These are phyloP conservation scores for Sinodicranocentrus sp. DNA, from an alignment of 2,888 invertebrate species.

Conservation along the genomic window DNA sequence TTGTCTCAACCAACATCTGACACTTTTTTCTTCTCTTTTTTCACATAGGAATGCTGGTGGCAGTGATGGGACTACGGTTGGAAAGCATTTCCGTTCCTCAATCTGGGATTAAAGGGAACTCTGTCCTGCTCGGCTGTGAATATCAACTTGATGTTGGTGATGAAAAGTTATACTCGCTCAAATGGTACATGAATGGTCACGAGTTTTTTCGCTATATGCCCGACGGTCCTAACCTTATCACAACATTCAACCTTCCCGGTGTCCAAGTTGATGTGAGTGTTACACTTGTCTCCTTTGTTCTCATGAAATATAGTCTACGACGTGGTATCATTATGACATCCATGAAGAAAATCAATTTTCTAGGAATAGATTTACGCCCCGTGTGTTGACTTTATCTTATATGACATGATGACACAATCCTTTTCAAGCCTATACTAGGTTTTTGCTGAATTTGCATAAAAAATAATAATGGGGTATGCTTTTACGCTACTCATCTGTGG, in stretches of 20 bases:
- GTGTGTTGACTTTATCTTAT: too few relatives aligned
- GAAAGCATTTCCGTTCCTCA: constrained; percentile 66
- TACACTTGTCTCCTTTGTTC: not conserved
- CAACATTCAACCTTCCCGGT: constrained; percentile 38
- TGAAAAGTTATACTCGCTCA: constrained; percentile 56
- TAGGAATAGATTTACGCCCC: too few relatives aligned
- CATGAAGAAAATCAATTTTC: constrained; percentile 11
- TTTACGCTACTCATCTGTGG: too few relatives aligned
- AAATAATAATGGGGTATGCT: too few relatives aligned
- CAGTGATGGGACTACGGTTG: constrained; percentile 60
- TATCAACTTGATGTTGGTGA: constrained; percentile 41
- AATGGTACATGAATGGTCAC: constrained; percentile 61
- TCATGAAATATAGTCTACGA: not conserved
- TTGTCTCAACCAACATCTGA: constrained; percentile 19
- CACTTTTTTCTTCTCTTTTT: constrained; percentile 8
- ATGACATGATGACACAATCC: too few relatives aligned
- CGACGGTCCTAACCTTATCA: constrained; percentile 15
- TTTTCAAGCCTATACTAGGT: too few relatives aligned
- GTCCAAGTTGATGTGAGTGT: constrained; percentile 65
- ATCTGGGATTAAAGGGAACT: constrained; percentile 59
- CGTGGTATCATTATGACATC: not conserved
- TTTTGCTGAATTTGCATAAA: too few relatives aligned
- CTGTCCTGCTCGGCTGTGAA: constrained; percentile 62
- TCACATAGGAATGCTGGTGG: constrained; percentile 65
- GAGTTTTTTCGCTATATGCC: constrained; percentile 62